Conservation (phyloP, 2,888 invertebrate species). For the Stenchaetothrips biformis region DNA sequence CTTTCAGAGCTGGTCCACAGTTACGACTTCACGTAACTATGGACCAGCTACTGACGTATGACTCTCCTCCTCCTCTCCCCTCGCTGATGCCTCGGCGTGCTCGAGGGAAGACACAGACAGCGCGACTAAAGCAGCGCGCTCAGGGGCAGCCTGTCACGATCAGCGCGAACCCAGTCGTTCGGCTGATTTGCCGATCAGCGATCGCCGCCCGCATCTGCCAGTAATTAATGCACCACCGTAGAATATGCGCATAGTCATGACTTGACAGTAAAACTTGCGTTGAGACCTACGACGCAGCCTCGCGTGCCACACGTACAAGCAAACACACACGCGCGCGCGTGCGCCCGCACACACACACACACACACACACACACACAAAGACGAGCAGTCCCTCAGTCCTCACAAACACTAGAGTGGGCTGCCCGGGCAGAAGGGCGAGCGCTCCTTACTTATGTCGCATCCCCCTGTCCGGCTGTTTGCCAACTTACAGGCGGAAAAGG, state of each 20-base stretch:
- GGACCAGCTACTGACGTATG: too few relatives aligned
- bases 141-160: too few relatives aligned
- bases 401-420: not conserved
- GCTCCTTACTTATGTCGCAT: constrained; percentile 7
- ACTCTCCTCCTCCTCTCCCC: too few relatives aligned
- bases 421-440: not conserved
- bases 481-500: constrained; percentile 14
- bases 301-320: not conserved
- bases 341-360: not conserved
- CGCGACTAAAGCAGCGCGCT: too few relatives aligned
- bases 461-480: constrained; percentile 18
- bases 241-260: not conserved
- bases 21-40: too few relatives aligned
- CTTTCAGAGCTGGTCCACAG: too few relatives aligned
- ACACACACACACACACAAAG: not conserved
- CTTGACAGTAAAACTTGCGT: constrained; percentile 3
- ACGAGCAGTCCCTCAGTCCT: not conserved
- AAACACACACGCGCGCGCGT: not conserved
- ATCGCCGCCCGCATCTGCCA: not conserved
- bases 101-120: too few relatives aligned
- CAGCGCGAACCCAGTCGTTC: too few relatives aligned
- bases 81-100: too few relatives aligned
- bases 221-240: constrained; percentile 12
- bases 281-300: not conserved
- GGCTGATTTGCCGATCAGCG: too few relatives aligned